Base-by-base conservation (phyloP, 2,113 vertebrate genomes). In the Coturnix japonica region DNA sequence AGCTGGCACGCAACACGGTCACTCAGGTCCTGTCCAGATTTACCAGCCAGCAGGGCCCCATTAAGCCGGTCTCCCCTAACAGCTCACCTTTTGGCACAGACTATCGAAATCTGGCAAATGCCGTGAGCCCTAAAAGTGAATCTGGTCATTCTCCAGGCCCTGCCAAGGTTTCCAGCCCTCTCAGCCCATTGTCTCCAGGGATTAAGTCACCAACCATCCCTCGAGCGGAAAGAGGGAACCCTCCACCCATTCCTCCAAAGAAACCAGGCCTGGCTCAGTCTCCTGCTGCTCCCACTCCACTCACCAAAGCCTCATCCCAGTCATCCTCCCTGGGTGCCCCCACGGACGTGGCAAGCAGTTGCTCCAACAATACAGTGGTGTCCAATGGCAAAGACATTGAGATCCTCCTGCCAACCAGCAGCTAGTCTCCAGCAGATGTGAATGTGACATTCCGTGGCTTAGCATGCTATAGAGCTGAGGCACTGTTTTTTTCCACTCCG, bases 31-130 rank as follows among this genome's bases (percentile, higher is more conserved):
- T 99, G 67, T 99, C 98, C 71, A 97, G 98, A 33, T 99, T 99
- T 88, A 99, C 99, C 87, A 98, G 98, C 97, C 99, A 99, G 80
- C 98, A 98, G 78, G 98, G 98, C 12, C 47, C 98, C 1, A 96
- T 97, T 43, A 99, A 99, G 91, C 96, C 97, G 0, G 98, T 97
- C 5, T 97, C 94, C 86, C 79, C 97, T 0, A 99, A 98, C 95
- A 99, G 98, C 95, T 99, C 99, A 1, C 99, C 99, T 4, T 99
- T 99, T 6, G 99, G 99, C 85, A 99, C 99, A 11, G 99, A 99
- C 98, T 99, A 99, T 46, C 98, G 99, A 15, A 98, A 91, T 89
- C 95, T 99, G 96, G 97, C 98, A 8, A 95, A 4, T 2, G 61
- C 97, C 1, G 85, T 41, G 74, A 97, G 96, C 49, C 96, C 97